phyloP scores from a whole-genome alignment of 2,113 vertebrate genomes.

The Platichthys flesus region DNA sequence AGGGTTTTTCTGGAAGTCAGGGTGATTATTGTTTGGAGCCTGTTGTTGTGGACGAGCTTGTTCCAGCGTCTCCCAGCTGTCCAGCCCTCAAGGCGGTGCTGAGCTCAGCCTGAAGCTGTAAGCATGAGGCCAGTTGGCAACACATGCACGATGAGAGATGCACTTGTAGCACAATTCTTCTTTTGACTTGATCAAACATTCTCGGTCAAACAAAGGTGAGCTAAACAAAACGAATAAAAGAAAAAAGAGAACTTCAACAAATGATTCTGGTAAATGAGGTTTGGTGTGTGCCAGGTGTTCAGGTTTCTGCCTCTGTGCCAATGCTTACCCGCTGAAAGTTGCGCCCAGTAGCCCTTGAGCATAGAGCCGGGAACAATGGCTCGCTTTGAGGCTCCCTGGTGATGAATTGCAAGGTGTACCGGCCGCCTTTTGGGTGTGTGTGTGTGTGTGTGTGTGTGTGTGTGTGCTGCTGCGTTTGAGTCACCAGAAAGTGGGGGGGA shows the following conservation, averaged over 20 bases:
- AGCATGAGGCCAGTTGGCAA: conserved; percentile 22
- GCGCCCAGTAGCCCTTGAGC: conserved; percentile 32
- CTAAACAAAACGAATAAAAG: background rate
- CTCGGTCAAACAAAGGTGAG: background rate
- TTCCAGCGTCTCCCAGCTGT: conserved; percentile 41
- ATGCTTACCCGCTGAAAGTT: conserved; percentile 25
- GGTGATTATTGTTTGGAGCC: conserved; percentile 40
- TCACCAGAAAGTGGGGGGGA: conserved; percentile 23
- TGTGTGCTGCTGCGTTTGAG: conserved; percentile 27
- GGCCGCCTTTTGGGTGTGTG: conserved; percentile 39
- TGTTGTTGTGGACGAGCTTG: conserved; percentile 11
- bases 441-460: background rate
- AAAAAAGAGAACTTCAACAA: conserved; percentile 15
- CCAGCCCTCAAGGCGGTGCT: conserved; percentile 12
- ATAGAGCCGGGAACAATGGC: conserved; percentile 54
- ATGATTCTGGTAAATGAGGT: conserved; percentile 48
- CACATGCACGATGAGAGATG: conserved; percentile 7
- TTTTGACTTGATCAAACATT: conserved; percentile 29
- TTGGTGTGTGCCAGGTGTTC: conserved; percentile 25
- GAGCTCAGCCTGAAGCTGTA: no score
- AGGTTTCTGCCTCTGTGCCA: conserved; percentile 31
- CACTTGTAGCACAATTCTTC: conserved; percentile 14
- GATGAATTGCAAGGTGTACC: conserved; percentile 65
- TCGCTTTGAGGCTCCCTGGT: conserved; percentile 54
- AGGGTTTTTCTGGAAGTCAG: conserved; percentile 39